These are phyloP conservation scores for Mugil cephalus DNA, from an alignment of 2,113 vertebrate genomes.

Conservation along the genomic window DNA sequence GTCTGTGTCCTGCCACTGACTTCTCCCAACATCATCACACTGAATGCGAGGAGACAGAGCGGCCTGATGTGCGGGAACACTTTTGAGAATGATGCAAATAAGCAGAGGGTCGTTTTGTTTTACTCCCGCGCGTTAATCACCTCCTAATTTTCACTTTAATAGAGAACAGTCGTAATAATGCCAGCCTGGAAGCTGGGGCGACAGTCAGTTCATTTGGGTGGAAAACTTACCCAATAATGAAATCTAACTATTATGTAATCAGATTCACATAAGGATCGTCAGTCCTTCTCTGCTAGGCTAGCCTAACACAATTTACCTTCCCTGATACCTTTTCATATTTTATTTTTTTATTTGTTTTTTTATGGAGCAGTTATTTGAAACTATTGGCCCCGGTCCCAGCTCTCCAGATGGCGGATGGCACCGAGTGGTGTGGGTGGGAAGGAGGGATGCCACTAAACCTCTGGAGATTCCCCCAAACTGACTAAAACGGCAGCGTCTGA, in stretches of 20 bases:
- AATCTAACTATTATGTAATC: no score
- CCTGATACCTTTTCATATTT: not conserved
- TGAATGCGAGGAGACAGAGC: not conserved
- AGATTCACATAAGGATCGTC: no score
- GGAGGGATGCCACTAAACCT: conserved; percentile 59
- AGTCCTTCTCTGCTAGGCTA: no score
- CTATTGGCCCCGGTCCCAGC: conserved; percentile 7
- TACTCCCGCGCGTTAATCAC: not conserved
- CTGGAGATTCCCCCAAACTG: conserved; percentile 60
- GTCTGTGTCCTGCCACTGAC: conserved; percentile 61
- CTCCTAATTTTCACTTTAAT: not conserved
- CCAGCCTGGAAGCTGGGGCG: no score
- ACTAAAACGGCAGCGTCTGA: conserved; percentile 21
- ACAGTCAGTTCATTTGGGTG: no score
- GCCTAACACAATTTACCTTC: not conserved
- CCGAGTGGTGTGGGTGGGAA: conserved; percentile 16
- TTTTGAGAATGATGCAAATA: conserved; percentile 27
- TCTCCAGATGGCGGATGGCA: conserved; percentile 65
- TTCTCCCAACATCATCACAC: conserved; percentile 41
- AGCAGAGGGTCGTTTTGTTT: not conserved
- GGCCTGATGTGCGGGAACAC: conserved; percentile 16
- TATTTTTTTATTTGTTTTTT: conserved; percentile 1
- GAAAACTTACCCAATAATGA: no score
- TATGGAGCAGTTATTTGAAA: no score
- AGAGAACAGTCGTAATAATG: conserved; percentile 3